Conservation (phyloP, 2,113 vertebrate species). For the Phyllopteryx taeniolatus region DNA sequence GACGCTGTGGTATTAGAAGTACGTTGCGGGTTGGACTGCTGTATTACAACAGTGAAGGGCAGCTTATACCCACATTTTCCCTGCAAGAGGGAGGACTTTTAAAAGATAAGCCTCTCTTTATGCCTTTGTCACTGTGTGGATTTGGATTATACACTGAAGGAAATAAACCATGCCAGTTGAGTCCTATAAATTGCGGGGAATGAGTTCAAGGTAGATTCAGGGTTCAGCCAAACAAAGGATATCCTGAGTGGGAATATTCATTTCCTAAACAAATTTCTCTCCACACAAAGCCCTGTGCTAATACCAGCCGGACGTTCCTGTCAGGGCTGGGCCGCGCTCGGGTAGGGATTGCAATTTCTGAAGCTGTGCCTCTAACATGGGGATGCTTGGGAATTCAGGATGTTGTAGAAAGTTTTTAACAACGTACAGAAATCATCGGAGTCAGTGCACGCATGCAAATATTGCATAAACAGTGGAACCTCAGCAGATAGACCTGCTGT, state of each 20-base stretch:
- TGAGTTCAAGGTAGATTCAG: conserved; percentile 31
- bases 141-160: conserved; percentile 45
- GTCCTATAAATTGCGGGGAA: conserved; percentile 40
- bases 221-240: conserved; percentile 54
- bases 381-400: conserved; percentile 17
- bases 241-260: conserved; percentile 56
- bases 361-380: neutral
- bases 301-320: conserved; percentile 46
- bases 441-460: neutral
- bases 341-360: conserved; percentile 3
- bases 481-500: too few species aligned
- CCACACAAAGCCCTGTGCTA: conserved; percentile 33
- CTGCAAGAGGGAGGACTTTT: conserved; percentile 39
- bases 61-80: conserved; percentile 30
- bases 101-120: conserved; percentile 37
- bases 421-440: neutral
- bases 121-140: conserved; percentile 40
- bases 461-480: too few species aligned
- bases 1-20: neutral
- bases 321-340: conserved; percentile 4
- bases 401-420: conserved; percentile 11
- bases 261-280: conserved; percentile 41
- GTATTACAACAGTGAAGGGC: conserved; percentile 10
- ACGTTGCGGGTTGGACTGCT: conserved; percentile 9
- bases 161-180: conserved; percentile 46